Conservation (phyloP, 2,797 vertebrate species). For the Poecilia wingei region DNA sequence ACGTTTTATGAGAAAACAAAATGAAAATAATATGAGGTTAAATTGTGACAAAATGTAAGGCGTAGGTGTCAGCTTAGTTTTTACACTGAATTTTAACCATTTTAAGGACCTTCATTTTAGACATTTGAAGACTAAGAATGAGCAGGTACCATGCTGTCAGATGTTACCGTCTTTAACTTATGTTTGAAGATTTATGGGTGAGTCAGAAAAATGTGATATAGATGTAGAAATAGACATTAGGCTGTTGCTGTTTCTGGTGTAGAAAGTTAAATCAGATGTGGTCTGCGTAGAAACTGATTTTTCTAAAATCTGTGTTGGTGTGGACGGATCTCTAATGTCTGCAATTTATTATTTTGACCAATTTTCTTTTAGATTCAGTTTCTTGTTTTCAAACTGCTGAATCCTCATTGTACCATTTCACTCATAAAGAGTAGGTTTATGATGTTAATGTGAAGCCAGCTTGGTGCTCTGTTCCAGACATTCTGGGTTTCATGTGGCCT, state of each 20-base stretch:
- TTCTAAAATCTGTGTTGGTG: background rate
- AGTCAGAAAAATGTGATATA: background rate
- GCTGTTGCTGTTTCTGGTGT: background rate
- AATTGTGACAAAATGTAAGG: background rate
- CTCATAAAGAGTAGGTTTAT: background rate
- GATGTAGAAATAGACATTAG: background rate
- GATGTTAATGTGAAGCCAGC: background rate
- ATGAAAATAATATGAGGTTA: background rate
- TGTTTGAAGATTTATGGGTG: background rate
- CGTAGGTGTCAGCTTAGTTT: background rate
- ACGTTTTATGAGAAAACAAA: background rate
- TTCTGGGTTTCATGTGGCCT: background rate
- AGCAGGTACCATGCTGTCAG: background rate
- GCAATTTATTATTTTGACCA: background rate
- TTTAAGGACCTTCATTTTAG: background rate
- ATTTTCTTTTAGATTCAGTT: background rate
- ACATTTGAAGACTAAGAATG: background rate
- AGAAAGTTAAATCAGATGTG: background rate
- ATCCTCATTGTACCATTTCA: background rate
- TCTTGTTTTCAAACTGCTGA: background rate
- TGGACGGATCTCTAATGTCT: background rate
- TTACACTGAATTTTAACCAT: background rate
- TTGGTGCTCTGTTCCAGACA: background rate
- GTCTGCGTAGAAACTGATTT: background rate
- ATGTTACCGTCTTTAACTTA: background rate